A percentile compares a stretch with the other conserved stretches of the same genome.
Conservation (phyloP, 37 sponge, comb jelly and placozoan genomes). For the Crambe crambe region DNA sequence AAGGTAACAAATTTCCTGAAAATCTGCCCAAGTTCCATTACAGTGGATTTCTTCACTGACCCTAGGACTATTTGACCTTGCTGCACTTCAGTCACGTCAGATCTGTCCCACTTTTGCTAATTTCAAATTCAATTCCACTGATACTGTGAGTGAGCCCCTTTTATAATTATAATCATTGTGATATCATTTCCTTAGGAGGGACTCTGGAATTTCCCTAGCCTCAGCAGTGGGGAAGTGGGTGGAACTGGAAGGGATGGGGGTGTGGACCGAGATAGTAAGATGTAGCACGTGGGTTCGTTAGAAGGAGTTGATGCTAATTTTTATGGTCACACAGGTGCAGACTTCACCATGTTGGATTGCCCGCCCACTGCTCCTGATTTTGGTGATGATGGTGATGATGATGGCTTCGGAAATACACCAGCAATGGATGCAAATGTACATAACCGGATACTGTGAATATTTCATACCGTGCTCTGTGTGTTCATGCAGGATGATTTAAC, state of each 20-base stretch:
- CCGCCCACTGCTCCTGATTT: constrained; percentile 1
- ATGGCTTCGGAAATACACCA: constrained; percentile 1
- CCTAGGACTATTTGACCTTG: constrained; percentile 7
- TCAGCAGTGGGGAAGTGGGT: background rate
- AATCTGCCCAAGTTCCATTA: background rate
- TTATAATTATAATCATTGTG: background rate
- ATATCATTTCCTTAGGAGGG: background rate
- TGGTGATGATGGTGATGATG: background rate
- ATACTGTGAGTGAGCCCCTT: background rate
- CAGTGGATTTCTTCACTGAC: background rate
- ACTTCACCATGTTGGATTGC: constrained; percentile 25
- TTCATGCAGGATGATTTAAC: background rate
- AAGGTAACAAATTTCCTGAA: constrained; percentile 6
- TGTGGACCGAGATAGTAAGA: constrained; percentile 1
- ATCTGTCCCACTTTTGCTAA: constrained; percentile 46
- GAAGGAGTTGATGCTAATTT: too few relatives aligned
- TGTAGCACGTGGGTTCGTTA: too few relatives aligned
- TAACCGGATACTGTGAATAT: background rate
- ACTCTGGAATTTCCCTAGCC: background rate
- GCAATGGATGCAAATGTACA: background rate
- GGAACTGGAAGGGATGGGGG: constrained; percentile 5
- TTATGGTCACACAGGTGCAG: constrained; percentile 3
- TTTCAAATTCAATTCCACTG: constrained; percentile 33
- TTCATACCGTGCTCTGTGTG: too few relatives aligned
- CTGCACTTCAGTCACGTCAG: background rate